These are phyloP conservation scores for Podocnemis expansa DNA, from an alignment of 2,113 vertebrate species.

Conservation along the genomic window DNA sequence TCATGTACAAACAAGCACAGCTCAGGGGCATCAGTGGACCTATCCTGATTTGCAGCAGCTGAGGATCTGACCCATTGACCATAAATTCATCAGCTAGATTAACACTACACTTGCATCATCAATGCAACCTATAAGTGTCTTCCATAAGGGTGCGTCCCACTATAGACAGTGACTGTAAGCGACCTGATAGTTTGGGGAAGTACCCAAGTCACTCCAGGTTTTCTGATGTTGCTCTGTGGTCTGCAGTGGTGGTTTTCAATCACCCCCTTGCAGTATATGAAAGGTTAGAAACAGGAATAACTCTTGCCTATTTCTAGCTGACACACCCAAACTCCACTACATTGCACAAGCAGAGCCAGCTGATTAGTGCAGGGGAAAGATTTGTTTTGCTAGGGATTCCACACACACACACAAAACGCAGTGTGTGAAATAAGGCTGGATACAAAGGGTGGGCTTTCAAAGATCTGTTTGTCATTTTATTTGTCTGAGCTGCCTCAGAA, in stretches of 20 bases:
- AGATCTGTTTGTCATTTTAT: background rate
- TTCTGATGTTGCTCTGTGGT: background rate
- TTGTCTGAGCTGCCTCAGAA: background rate
- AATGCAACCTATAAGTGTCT: background rate
- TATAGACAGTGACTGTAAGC: background rate
- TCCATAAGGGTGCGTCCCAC: background rate
- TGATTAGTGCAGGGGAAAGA: background rate
- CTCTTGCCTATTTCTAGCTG: background rate
- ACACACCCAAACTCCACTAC: background rate
- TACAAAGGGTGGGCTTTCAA: background rate
- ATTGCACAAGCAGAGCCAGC: background rate
- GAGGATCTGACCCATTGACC: background rate
- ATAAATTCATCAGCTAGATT: no score
- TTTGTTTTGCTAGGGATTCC: background rate
- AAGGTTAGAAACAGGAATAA: background rate
- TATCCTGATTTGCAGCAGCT: background rate
- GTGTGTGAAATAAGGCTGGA: background rate
- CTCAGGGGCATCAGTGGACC: background rate
- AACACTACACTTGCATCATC: no score
- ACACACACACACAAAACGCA: background rate
- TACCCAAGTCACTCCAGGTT: background rate
- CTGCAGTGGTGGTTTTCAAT: no score
- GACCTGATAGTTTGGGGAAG: no score
- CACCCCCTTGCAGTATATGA: background rate
- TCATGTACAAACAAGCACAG: background rate